phyloP scores from a whole-genome alignment of 2,888 invertebrate genomes.

The Oligia fasciuncula region DNA sequence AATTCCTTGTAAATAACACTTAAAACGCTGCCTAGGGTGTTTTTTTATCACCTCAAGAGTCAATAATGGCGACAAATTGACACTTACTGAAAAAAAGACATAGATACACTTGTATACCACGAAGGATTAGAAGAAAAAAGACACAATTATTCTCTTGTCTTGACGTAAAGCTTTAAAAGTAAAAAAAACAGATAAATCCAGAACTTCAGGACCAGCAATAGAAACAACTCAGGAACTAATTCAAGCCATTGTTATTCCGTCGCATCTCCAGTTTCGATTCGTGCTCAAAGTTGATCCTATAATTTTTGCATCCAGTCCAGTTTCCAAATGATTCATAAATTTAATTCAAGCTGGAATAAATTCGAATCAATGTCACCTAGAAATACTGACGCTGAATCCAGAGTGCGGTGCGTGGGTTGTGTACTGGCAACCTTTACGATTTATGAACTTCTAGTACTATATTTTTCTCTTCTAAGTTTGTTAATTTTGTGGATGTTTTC shows the following conservation, averaged over 20 bases:
- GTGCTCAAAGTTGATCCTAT: conserved; percentile 30
- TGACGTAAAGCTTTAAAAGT: neutral
- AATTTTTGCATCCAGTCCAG: conserved; percentile 44
- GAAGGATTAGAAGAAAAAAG: neutral
- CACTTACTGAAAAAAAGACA: neutral
- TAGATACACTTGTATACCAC: no score
- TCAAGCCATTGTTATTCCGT: conserved; percentile 18
- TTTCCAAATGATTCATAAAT: conserved; percentile 61
- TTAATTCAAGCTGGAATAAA: conserved; percentile 51
- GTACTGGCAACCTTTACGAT: conserved; percentile 21
- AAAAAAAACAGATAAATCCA: conserved; percentile 2
- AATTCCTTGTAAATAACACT: neutral
- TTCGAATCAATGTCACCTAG: conserved; percentile 63
- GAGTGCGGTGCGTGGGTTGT: conserved; percentile 50
- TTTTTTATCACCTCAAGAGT: neutral
- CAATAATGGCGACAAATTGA: neutral
- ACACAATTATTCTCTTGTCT: no score
- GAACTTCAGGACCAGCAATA: conserved; percentile 1
- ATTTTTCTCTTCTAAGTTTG: conserved; percentile 32
- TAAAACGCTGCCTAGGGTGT: neutral
- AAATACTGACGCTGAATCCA: conserved; percentile 50
- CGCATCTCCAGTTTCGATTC: conserved; percentile 33
- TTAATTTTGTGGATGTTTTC: conserved; percentile 25
- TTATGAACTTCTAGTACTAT: conserved; percentile 31
- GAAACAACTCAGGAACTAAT: conserved; percentile 24